Conservation (phyloP, 2,113 vertebrate species). For the Cyanoderma ruficeps region DNA sequence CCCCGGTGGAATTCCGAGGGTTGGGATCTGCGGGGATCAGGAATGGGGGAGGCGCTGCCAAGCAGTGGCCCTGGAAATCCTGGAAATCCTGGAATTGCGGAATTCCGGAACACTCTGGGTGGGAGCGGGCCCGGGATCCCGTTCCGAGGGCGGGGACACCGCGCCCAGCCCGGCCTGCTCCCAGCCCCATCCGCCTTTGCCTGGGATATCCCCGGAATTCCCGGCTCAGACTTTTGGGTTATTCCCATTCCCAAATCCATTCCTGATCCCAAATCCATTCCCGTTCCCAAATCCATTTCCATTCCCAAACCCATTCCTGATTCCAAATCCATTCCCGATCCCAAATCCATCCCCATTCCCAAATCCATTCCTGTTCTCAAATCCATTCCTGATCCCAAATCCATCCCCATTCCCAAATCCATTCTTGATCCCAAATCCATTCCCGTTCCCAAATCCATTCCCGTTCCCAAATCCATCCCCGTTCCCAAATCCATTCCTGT, state of each 20-base stretch:
- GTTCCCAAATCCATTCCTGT: too few species aligned
- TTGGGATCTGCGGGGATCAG: neutral
- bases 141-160: neutral
- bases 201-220: neutral
- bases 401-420: too few species aligned
- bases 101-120: neutral
- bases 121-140: neutral
- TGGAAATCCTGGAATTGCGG: too few species aligned
- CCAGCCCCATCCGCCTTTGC: neutral
- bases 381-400: too few species aligned
- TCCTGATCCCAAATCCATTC: too few species aligned
- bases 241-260: neutral
- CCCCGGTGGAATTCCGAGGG: neutral
- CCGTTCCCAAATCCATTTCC: too few species aligned
- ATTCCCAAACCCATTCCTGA: neutral
- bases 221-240: neutral
- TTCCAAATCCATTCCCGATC: neutral
- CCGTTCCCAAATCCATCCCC: too few species aligned
- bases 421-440: too few species aligned
- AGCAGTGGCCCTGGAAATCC: neutral
- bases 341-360: too few species aligned
- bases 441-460: too few species aligned
- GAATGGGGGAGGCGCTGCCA: too few species aligned
- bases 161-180: neutral
- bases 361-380: too few species aligned